Evolutionary conservation across 2,888 invertebrate species (phyloP), one percentile per base, ranked within the genome.

Genomic region (Zeuzera pyrina): DNA sequence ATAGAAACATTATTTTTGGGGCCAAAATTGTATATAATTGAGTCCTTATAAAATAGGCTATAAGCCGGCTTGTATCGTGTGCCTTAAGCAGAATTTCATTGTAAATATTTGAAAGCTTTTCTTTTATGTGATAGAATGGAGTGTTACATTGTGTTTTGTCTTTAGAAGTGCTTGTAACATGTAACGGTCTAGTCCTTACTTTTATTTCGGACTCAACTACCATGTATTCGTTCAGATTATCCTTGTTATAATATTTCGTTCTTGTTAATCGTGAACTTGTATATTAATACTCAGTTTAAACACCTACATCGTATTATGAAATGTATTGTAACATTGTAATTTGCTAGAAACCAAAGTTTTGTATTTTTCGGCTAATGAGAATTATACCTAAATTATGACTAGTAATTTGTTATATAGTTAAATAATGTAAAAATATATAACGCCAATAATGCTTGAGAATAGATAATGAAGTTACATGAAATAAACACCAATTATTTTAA

Each of bases 271-370:
- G n/a, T n/a, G n/a, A n/a, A n/a, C n/a, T n/a, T n/a, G n/a, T n/a
- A n/a, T n/a, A n/a, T n/a, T n/a, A n/a, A n/a, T n/a, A n/a, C n/a
- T n/a, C n/a, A n/a, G n/a, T n/a, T n/a, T n/a, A n/a, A n/a, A n/a
- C n/a, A n/a, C n/a, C n/a, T n/a, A n/a, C n/a, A n/a, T n/a, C n/a
- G n/a, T n/a, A n/a, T n/a, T n/a, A n/a, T n/a, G n/a, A n/a, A n/a
- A n/a, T n/a, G n/a, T n/a, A n/a, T n/a, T n/a, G n/a, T n/a, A n/a
- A n/a, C n/a, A n/a, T n/a, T n/a, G n/a, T n/a, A n/a, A n/a, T n/a
- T n/a, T n/a, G 81, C 81, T 83, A 79, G 70, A 64, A 68, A 83
- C 81, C 81, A 83, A 83, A 83, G 81, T 72, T 73, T 74, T 74
- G 55, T 77, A 74, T 73, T 71, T n/a, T 64, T 69, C 60, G 74